phyloP scores from a whole-genome alignment of 2,888 invertebrate genomes.

The Cylloceria caligata region DNA sequence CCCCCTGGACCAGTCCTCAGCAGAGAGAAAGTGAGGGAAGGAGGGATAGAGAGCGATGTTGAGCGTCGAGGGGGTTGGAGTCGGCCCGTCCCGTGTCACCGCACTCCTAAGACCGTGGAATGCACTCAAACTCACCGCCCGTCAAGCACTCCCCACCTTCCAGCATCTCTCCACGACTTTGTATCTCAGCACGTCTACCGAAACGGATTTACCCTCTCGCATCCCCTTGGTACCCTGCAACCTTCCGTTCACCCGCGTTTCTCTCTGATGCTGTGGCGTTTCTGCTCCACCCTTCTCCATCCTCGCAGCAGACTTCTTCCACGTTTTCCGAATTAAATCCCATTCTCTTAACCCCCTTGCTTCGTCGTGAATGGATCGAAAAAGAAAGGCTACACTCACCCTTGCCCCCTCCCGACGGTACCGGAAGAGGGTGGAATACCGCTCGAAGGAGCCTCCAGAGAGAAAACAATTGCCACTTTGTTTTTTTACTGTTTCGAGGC shows the following conservation, averaged over 20 bases:
- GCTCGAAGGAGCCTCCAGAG: constrained; percentile 34
- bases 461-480: constrained; percentile 58
- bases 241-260: constrained; percentile 15
- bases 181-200: constrained; percentile 66
- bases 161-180: constrained; percentile 60
- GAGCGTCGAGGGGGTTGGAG: constrained; percentile 52
- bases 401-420: background rate
- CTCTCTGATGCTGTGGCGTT: constrained; percentile 42
- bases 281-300: constrained; percentile 42
- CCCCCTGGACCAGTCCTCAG: constrained; percentile 71
- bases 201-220: constrained; percentile 65
- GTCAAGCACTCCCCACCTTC: constrained; percentile 70
- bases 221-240: constrained; percentile 2
- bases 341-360: constrained; percentile 60
- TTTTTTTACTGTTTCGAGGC: constrained; percentile 45
- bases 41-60: constrained; percentile 42
- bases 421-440: background rate
- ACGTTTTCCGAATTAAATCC: constrained; percentile 63
- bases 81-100: constrained; percentile 77
- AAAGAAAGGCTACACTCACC: constrained; percentile 15
- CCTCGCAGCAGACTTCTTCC: constrained; percentile 46
- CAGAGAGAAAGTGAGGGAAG: constrained; percentile 44
- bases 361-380: constrained; percentile 50
- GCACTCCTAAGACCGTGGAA: constrained; percentile 81
- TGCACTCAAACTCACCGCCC: constrained; percentile 80